phyloP scores from a whole-genome alignment of 2,888 invertebrate species.

The Sinelater perroti region DNA sequence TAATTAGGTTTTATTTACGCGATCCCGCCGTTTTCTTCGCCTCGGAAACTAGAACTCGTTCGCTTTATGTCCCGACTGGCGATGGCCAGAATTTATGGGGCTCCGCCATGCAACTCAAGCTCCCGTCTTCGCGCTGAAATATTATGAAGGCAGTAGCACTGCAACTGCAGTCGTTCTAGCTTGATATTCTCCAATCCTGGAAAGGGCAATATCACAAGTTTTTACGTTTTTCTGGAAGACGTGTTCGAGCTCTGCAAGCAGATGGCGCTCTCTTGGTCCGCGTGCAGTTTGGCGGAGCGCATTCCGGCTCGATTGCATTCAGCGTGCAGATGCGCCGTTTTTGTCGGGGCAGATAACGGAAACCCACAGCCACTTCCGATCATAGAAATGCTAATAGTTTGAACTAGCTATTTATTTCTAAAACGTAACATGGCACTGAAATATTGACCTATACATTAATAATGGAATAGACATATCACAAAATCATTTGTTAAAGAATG shows the following conservation, averaged over 20 bases:
- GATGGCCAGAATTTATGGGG: slow-evolving; percentile 12
- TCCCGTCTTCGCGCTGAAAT: slow-evolving; percentile 17
- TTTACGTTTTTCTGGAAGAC: slow-evolving; percentile 25
- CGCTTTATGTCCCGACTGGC: slow-evolving; percentile 10
- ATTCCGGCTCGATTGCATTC: too few relatives aligned
- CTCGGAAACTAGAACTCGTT: slow-evolving; percentile 12
- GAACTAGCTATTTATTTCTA: too few relatives aligned
- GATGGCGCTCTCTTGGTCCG: slow-evolving; percentile 9
- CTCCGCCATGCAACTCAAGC: slow-evolving; percentile 21
- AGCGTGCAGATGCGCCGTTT: too few relatives aligned
- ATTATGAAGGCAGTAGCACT: slow-evolving; percentile 23
- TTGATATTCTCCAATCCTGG: slow-evolving; percentile 24
- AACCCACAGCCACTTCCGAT: too few relatives aligned
- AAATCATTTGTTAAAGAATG: too few relatives aligned
- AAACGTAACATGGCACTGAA: too few relatives aligned
- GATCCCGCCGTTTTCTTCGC: slow-evolving; percentile 22
- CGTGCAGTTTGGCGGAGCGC: too few relatives aligned
- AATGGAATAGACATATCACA: too few relatives aligned
- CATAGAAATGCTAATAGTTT: too few relatives aligned
- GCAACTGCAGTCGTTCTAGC: slow-evolving; percentile 30
- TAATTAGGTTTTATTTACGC: slow-evolving; percentile 29
- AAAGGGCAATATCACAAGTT: slow-evolving; percentile 19
- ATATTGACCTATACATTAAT: too few relatives aligned
- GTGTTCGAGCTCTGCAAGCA: slow-evolving; percentile 19
- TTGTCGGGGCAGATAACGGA: too few relatives aligned